Percentiles rank a stretch among this genome's conserved stretches.
These are phyloP conservation scores for Phoronis australis DNA, from an alignment of 2,888 invertebrate species.

Conservation along the genomic window DNA sequence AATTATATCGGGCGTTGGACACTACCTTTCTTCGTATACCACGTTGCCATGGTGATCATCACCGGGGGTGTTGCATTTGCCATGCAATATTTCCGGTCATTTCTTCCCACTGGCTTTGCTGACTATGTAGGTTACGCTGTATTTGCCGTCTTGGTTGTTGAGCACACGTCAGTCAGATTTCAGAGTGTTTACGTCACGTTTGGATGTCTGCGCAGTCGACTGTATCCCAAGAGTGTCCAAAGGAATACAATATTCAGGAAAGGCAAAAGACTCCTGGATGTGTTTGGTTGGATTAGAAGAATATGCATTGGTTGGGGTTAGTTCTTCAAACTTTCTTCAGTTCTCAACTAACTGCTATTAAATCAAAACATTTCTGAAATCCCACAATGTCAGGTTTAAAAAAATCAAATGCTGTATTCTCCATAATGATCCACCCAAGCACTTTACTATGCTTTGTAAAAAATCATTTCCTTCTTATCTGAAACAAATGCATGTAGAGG, in stretches of 20 bases:
- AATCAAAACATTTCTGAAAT: too few species aligned
- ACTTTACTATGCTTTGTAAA: too few species aligned
- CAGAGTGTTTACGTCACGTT: constrained; percentile 39
- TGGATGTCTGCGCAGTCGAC: constrained; percentile 34
- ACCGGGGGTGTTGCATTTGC: constrained; percentile 28
- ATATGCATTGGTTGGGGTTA: constrained; percentile 37
- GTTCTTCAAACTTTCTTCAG: too few species aligned
- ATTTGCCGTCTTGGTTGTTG: constrained; percentile 35
- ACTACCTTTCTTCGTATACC: constrained; percentile 17
- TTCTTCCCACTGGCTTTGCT: constrained; percentile 12
- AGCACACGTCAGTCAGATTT: constrained; percentile 33
- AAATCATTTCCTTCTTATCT: too few species aligned
- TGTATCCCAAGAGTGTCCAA: constrained; percentile 30
- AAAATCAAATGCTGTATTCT: too few species aligned
- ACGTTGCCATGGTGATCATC: constrained; percentile 28
- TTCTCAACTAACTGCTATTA: too few species aligned
- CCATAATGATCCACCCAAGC: too few species aligned
- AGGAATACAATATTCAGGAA: constrained; percentile 16
- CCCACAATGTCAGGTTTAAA: too few species aligned
- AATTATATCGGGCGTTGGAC: not conserved
- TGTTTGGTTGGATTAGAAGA: constrained; percentile 30
- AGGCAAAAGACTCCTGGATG: constrained; percentile 24
- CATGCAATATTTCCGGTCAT: constrained; percentile 27
- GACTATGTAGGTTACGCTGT: constrained; percentile 32
- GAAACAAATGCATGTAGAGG: too few species aligned